Base-by-base conservation (phyloP, 2,113 vertebrate genomes). In the Eurypyga helias region DNA sequence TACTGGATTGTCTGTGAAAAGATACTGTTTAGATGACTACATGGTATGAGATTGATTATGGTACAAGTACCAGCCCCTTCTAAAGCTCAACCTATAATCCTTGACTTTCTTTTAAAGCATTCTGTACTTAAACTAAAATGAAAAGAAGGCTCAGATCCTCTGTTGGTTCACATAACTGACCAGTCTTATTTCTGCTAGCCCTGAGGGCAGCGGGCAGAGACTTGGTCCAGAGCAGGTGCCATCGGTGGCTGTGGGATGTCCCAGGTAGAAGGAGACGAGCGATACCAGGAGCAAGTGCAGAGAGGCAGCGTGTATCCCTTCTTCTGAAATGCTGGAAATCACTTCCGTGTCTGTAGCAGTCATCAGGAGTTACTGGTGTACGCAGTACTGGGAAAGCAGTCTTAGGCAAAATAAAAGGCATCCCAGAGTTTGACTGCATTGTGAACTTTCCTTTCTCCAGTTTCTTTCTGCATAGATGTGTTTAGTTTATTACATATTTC, bases 401-500 rank as follows among this genome's bases (percentile, higher is more conserved):
- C 55, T 58, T 12, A 64, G 70, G 69, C 64, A 64, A 31, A 79
- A 81, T 23, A 55, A 67, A 75, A 83, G 52, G 60, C 4, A 7
- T 87, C 89, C 43, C 48, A 55, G 58, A 83, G 62, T 41, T 62
- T 81, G 13, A 48, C 41, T 60, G 46, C 61, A n/a, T 6, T 67
- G 79, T 45, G 88, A 90, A 54, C n/a, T 83, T 77, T 58, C 29
- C 16, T 36, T 8, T 54, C n/a, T 93, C 64, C 38, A 23, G 25
- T 81, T 96, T 90, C 81, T 77, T 61, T 83, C 89, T 90, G 34
- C 8, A 2, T 87, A 34, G 72, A 92, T 78, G 51, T 72, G 36
- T 90, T 94, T 87, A 87, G 85, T 89, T 96, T 95, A 92, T 95
- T 51, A 36, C 41, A 5, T 81, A 66, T 36, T 87, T 87, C 80